phyloP scores from a whole-genome alignment of 1,140 invertebrate genomes.

The Drosophila ananassae region DNA sequence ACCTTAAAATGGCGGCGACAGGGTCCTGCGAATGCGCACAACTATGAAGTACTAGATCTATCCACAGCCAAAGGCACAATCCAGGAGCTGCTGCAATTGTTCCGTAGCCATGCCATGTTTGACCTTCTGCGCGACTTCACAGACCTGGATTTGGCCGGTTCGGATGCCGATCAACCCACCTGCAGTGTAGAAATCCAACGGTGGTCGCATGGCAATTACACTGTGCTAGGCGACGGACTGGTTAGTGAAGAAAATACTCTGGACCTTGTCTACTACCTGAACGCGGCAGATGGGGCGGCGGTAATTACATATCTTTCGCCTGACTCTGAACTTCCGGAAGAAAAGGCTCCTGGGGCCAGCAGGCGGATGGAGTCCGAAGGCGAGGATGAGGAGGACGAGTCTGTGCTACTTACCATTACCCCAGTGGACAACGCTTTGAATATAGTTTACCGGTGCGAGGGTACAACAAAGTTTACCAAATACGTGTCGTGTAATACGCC shows the following conservation, averaged over 20 bases:
- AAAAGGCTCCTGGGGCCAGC: slow-evolving; percentile 14
- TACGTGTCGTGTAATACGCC: slow-evolving; percentile 85
- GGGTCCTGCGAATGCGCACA: slow-evolving; percentile 87
- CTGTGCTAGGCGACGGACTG: slow-evolving; percentile 77
- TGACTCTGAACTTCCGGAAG: slow-evolving; percentile 63
- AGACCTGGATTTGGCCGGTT: slow-evolving; percentile 86
- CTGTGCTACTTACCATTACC: slow-evolving; percentile 84
- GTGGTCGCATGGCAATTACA: slow-evolving; percentile 88
- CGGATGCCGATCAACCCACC: slow-evolving; percentile 81
- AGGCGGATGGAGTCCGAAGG: slow-evolving; percentile 10
- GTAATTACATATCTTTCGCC: slow-evolving; percentile 86
- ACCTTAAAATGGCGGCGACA: slow-evolving; percentile 85
- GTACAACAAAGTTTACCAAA: slow-evolving; percentile 87
- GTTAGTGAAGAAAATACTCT: slow-evolving; percentile 85
- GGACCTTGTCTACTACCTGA: slow-evolving; percentile 86
- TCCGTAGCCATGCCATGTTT: slow-evolving; percentile 86
- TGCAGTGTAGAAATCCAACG: slow-evolving; percentile 87
- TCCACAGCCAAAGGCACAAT: slow-evolving; percentile 83
- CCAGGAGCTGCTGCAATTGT: slow-evolving; percentile 84
- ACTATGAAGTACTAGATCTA: slow-evolving; percentile 86
- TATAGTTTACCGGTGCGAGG: slow-evolving; percentile 88
- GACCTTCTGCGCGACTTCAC: slow-evolving; percentile 87
- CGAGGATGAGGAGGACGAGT: slow-evolving; percentile 63
- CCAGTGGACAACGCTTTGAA: slow-evolving; percentile 87
- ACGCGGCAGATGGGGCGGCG: slow-evolving; percentile 84